Evolutionary conservation across 1,140 invertebrate species (phyloP).

Genomic region (Pissodes strobi): DNA sequence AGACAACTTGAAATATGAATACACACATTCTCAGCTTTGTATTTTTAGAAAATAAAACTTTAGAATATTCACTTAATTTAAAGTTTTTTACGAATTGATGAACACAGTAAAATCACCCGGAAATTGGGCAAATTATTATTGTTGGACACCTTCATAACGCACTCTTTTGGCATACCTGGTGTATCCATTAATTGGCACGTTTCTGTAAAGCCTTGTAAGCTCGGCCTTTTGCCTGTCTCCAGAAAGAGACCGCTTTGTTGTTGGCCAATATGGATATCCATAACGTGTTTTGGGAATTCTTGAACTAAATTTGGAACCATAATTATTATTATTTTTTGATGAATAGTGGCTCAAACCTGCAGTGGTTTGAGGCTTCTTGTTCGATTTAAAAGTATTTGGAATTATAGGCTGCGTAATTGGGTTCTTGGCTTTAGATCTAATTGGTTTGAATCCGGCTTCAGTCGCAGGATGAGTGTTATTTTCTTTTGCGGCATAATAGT

Average conservation of each 20-base stretch:
- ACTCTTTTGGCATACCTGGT: conserved; percentile 34
- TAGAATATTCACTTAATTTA: no score
- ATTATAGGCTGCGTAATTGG: conserved; percentile 17
- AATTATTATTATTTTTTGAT: conserved; percentile 18
- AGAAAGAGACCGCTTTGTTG: neutral
- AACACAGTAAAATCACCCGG: no score
- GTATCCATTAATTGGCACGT: conserved; percentile 24
- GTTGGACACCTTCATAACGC: neutral
- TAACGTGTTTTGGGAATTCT: conserved; percentile 2
- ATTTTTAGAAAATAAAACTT: no score
- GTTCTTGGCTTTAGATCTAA: conserved; percentile 28
- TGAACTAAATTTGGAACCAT: neutral
- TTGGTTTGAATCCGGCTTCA: conserved; percentile 42
- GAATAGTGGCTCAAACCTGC: conserved; percentile 44
- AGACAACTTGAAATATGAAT: no score
- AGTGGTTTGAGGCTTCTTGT: conserved; percentile 42
- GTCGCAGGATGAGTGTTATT: conserved; percentile 22
- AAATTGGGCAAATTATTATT: neutral
- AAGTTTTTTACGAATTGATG: no score
- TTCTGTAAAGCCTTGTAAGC: conserved; percentile 28
- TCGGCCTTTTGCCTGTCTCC: conserved; percentile 12
- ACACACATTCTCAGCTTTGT: no score
- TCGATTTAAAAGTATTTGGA: conserved; percentile 40
- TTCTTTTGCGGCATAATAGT: conserved; percentile 34
- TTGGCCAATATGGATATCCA: conserved; percentile 2